These are phyloP conservation scores for Anguilla rostrata DNA, from an alignment of 2,113 vertebrate species.

Conservation along the genomic window DNA sequence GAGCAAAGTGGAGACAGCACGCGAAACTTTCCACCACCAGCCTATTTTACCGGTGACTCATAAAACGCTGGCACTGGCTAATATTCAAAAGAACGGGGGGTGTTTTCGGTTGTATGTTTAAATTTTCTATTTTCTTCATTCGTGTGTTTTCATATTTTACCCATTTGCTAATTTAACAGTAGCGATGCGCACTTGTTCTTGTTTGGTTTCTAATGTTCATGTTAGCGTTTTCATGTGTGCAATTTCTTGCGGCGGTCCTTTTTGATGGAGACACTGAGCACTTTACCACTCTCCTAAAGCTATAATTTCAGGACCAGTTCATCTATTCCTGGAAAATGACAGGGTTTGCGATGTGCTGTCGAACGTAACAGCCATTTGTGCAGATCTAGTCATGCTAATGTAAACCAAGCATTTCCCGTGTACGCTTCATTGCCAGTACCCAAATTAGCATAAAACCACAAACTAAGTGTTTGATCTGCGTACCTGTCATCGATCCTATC, in stretches of 20 bases:
- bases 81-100: not conserved
- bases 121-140: not conserved
- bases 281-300: slow-evolving; percentile 69
- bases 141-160: not conserved
- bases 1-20: not conserved
- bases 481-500: not conserved
- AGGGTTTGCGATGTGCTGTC: slow-evolving; percentile 63
- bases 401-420: not conserved
- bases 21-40: not conserved
- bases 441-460: not conserved
- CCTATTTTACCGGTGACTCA: not conserved
- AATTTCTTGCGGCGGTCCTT: slow-evolving; percentile 47
- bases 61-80: not conserved
- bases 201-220: slow-evolving; percentile 50
- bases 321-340: slow-evolving; percentile 76
- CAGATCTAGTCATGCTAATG: slow-evolving; percentile 24
- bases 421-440: not conserved
- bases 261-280: slow-evolving; percentile 59
- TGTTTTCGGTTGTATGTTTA: not conserved
- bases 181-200: slow-evolving; percentile 12
- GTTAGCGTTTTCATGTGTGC: slow-evolving; percentile 64
- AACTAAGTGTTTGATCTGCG: too few relatives aligned
- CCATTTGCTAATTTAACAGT: too few relatives aligned
- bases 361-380: slow-evolving; percentile 62
- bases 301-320: slow-evolving; percentile 70